Evolutionary conservation across 1,140 invertebrate species (phyloP).

Genomic region (Papilio machaon): DNA sequence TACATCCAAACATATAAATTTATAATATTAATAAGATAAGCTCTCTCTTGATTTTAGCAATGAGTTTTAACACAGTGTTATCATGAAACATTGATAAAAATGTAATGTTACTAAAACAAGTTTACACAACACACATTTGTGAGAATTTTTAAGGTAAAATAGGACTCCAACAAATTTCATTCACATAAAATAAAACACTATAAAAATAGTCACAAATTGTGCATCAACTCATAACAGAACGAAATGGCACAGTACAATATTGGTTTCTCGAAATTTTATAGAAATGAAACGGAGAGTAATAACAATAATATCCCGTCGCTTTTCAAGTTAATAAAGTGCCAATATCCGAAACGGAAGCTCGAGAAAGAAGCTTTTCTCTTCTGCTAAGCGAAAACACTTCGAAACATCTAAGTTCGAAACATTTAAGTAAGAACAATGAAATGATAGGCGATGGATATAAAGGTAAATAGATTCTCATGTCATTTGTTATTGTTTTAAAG

Average conservation of each 20-base stretch:
- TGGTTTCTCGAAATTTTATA: constrained; percentile 10
- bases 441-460: constrained; percentile 17
- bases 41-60: too few species aligned
- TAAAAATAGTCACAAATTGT: background rate
- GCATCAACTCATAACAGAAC: background rate
- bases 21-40: too few species aligned
- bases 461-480: background rate
- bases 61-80: too few species aligned
- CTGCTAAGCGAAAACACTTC: constrained; percentile 17
- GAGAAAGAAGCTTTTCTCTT: constrained; percentile 18
- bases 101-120: too few species aligned
- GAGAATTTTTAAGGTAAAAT: too few species aligned
- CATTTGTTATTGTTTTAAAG: background rate
- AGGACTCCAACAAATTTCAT: background rate
- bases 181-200: background rate
- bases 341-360: constrained; percentile 33
- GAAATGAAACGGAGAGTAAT: constrained; percentile 8
- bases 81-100: too few species aligned
- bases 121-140: too few species aligned
- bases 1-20: too few species aligned
- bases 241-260: background rate
- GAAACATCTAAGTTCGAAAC: constrained; percentile 27
- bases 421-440: constrained; percentile 12
- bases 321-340: constrained; percentile 32
- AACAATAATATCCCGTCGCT: constrained; percentile 30